Evolutionary conservation across 2,113 vertebrate species (phyloP), one percentile per base, ranked within the genome.

Genomic region (Morone saxatilis): DNA sequence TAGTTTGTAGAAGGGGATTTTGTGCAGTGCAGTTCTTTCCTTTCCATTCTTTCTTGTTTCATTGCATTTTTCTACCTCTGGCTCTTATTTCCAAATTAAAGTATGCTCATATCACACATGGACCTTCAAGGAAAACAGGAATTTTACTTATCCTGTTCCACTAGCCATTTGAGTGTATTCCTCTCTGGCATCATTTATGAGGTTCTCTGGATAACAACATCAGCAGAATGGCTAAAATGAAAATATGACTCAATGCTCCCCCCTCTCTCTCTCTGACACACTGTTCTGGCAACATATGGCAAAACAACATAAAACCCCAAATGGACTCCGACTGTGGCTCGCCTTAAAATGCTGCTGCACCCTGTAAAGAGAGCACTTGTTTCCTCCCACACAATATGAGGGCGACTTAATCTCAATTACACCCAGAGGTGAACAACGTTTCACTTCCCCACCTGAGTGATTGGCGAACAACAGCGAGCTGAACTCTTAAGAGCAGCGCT

Each of bases 371-470:
- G 84, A 81, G 76, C 69, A 48, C 84, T 83, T 40, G 84, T 78
- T 86, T 71, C 89, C 84, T 85, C 91, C 91, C 87, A 85, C 87
- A 57, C 83, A 83, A 69, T 63, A 61, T 4, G 25, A 81, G 76
- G 75, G 60, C n/a, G 57, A 86, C 92, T 88, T 86, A 9, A 86
- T 86, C 84, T 89, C 86, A 81, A 80, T 90, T 84, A 88, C 83
- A 91, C 80, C 80, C 86, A 65, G 90, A 86, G 89, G 90, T 84
- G 86, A 88, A 41, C 81, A 5, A 63, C 22, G 54, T 43, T 80
- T 70, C 54, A 25, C 81, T 60, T 70, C 63, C 57, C 86, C 63
- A 90, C 89, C 89, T 85, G 89, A 86, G 80, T 68, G 86, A 76
- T 63, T 81, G 89, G 80, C 40, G 20, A 71, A 75, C 76, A 79